Evolutionary conservation across 2,113 vertebrate species (phyloP).

Genomic region (Ophthalmolycus amberensis): DNA sequence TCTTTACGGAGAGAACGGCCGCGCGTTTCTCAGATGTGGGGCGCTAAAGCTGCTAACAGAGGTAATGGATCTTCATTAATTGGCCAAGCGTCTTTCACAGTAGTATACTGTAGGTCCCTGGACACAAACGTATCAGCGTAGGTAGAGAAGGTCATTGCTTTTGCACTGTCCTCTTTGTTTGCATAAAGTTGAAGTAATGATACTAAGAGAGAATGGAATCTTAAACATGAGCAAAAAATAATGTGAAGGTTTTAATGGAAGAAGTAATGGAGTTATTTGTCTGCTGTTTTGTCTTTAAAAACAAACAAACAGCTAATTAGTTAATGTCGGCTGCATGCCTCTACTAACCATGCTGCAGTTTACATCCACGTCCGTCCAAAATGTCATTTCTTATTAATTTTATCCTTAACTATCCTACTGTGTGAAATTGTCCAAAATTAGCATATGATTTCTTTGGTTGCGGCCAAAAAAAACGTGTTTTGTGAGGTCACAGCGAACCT

Average conservation of each 20-base stretch:
- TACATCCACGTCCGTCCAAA: background rate
- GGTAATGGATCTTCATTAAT: conserved; percentile 46
- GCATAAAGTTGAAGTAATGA: background rate
- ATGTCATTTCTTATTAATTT: background rate
- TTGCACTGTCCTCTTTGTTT: conserved; percentile 10
- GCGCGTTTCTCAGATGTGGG: conserved; percentile 2
- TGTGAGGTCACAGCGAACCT: no score
- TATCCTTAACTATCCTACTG: background rate
- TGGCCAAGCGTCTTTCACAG: conserved; percentile 6
- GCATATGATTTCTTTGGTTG: no score
- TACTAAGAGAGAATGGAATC: background rate
- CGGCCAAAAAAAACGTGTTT: no score
- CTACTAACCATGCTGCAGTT: background rate
- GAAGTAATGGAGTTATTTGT: background rate
- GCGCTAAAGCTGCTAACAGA: conserved; percentile 11
- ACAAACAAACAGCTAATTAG: no score
- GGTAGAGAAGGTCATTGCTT: conserved; percentile 4
- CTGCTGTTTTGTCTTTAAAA: background rate
- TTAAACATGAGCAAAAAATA: background rate
- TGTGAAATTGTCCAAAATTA: background rate
- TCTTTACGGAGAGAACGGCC: conserved; percentile 17
- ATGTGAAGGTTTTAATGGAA: background rate
- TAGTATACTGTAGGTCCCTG: background rate
- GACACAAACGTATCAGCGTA: background rate
- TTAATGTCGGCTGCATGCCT: background rate